Conservation (phyloP, 35 echinoderm and acorn worm genomes). For the Diadema setosum region DNA sequence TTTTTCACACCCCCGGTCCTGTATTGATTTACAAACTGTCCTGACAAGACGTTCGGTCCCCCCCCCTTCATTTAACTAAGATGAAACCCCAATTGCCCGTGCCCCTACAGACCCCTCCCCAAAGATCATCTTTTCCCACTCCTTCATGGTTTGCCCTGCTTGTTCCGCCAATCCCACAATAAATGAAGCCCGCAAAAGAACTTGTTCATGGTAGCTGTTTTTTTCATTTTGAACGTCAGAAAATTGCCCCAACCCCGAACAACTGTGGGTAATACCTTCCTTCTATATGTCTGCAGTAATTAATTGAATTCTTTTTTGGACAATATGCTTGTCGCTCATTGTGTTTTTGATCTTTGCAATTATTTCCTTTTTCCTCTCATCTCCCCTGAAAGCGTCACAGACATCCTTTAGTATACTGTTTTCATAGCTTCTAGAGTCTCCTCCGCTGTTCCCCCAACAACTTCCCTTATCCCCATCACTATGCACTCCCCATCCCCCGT, state of each 20-base stretch:
- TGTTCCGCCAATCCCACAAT: conserved; percentile 70
- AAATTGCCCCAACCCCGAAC: conserved; percentile 31
- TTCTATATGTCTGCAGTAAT: conserved; percentile 46
- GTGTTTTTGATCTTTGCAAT: conserved; percentile 46
- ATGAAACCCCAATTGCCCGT: background rate
- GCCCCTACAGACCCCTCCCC: conserved; percentile 15
- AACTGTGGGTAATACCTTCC: conserved; percentile 31
- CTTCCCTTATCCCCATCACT: background rate
- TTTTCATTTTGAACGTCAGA: background rate
- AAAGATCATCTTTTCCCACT: conserved; percentile 59
- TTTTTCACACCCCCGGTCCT: too few species aligned
- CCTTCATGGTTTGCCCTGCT: conserved; percentile 2
- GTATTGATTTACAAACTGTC: conserved; percentile 5
- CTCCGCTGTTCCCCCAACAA: background rate
- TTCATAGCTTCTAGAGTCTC: background rate
- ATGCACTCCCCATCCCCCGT: background rate
- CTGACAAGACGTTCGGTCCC: background rate
- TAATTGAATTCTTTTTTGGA: conserved; percentile 54
- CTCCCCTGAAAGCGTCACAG: background rate
- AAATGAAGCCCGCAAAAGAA: conserved; percentile 86
- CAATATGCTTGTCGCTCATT: conserved; percentile 66
- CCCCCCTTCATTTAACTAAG: background rate
- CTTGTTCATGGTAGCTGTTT: conserved; percentile 38
- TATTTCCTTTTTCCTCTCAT: background rate
- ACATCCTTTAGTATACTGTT: background rate